phyloP scores from a whole-genome alignment of 2,797 vertebrate species.

The Lagodon rhomboides region DNA sequence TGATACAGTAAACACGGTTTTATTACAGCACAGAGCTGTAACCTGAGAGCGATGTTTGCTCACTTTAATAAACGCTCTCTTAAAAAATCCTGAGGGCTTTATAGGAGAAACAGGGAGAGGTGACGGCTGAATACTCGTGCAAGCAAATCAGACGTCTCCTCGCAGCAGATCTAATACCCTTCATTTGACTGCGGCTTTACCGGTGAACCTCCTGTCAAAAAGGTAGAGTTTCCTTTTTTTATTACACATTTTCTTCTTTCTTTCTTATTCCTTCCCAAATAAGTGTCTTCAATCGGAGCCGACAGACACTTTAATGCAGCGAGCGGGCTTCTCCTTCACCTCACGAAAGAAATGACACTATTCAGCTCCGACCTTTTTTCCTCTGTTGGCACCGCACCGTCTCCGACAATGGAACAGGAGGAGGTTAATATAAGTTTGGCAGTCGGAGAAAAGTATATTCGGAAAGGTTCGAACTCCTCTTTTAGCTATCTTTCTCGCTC shows the following conservation, averaged over 20 bases:
- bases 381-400: constrained; percentile 52
- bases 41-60: constrained; percentile 74
- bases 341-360: constrained; percentile 51
- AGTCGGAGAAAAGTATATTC: constrained; percentile 55
- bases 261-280: constrained; percentile 49
- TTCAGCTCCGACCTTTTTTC: constrained; percentile 58
- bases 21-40: constrained; percentile 67
- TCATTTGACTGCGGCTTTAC: constrained; percentile 65
- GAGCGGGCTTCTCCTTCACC: constrained; percentile 34
- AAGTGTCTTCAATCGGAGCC: constrained; percentile 54
- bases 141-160: constrained; percentile 54
- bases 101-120: constrained; percentile 31
- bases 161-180: constrained; percentile 53
- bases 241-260: constrained; percentile 34
- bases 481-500: constrained; percentile 16
- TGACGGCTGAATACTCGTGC: constrained; percentile 63
- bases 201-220: constrained; percentile 42
- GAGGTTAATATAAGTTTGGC: constrained; percentile 69
- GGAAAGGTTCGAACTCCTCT: constrained; percentile 41
- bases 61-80: constrained; percentile 71
- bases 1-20: constrained; percentile 75
- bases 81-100: constrained; percentile 74
- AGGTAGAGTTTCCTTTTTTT: constrained; percentile 53
- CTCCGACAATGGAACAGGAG: constrained; percentile 64
- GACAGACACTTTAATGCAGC: constrained; percentile 67